Evolutionary conservation across 2,888 invertebrate species (phyloP), one percentile per base, ranked within the genome.

Genomic region (Leptinotarsa tumamoca): DNA sequence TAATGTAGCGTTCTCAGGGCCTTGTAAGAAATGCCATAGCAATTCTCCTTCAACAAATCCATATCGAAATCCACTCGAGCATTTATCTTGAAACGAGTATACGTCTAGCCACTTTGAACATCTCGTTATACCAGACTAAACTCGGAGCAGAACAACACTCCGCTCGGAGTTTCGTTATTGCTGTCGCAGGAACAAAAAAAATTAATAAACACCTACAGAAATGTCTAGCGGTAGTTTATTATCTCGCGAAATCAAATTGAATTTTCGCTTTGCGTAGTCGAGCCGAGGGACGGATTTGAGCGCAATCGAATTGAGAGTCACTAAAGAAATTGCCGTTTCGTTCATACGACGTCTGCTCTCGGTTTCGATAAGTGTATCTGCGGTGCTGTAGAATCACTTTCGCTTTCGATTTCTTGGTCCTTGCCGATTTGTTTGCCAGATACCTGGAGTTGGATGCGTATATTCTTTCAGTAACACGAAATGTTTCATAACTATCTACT

Each of bases 171-270:
- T 54, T 54, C 54, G 18, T 18, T 54, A 17, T 15, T 54, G 17
- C 3, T n/a, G 17, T 17, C 18, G 5, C 1, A 18, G 10, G 54
- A n/a, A 54, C 54, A 54, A 54, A 54, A 54, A 21, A 54, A 18
- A 27, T 18, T 54, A 54, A 18, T 54, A 18, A 54, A 54, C 54
- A 54, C 54, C 54, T 54, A 18, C 54, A 54, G 58, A 15, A 14
- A 58, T 58, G 23, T 58, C 58, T 23, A 21, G 56, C 18, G 18
- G 18, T 56, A 56, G 43, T 56, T 58, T 58, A 58, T 58, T 15
- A 23, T 58, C 58, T 58, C 14, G 58, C 58, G 58, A 58, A 58
- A 58, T 58, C 58, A 15, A 58, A 58, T 58, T 23, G 58, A 58
- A 58, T 4, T 58, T 58, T 58, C 23, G 58, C 58, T 58, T 15